Evolutionary conservation across 2,797 vertebrate species (phyloP).

Genomic region (Echiichthys vipera): DNA sequence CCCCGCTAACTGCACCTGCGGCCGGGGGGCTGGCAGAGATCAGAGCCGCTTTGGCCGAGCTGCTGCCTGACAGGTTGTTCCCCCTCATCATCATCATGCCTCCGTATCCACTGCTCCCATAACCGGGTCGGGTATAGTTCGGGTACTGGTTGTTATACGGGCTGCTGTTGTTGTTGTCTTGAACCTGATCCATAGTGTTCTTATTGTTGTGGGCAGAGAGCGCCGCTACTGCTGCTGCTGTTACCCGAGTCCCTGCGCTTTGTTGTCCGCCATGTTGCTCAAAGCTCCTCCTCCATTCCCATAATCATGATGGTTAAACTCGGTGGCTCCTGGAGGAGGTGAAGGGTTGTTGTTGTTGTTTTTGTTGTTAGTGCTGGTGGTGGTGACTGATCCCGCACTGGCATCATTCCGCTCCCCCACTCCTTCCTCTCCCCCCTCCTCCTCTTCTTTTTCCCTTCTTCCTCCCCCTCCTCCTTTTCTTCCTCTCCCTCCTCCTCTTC

Average conservation of each 20-base stretch:
- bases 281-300: constrained; percentile 91
- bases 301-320: constrained; percentile 92
- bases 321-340: constrained; percentile 81
- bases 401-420: constrained; percentile 83
- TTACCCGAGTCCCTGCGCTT: constrained; percentile 92
- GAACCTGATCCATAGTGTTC: constrained; percentile 91
- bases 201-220: constrained; percentile 84
- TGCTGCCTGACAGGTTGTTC: constrained; percentile 81
- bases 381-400: constrained; percentile 83
- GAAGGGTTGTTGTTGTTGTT: constrained; percentile 80
- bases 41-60: constrained; percentile 81
- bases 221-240: constrained; percentile 69
- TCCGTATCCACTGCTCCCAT: constrained; percentile 86
- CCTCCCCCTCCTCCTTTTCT: too few relatives aligned
- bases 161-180: constrained; percentile 84
- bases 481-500: too few relatives aligned
- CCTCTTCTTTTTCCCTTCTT: constrained; percentile 47
- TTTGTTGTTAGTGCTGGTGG: constrained; percentile 79
- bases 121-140: constrained; percentile 89
- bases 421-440: constrained; percentile 51
- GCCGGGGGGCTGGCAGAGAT: constrained; percentile 81
- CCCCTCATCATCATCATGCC: constrained; percentile 91
- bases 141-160: constrained; percentile 91
- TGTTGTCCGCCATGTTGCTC: constrained; percentile 99
- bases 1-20: constrained; percentile 61